Evolutionary conservation across 2,113 vertebrate genomes (phyloP).

Genomic region (Henicopernis longicauda): DNA sequence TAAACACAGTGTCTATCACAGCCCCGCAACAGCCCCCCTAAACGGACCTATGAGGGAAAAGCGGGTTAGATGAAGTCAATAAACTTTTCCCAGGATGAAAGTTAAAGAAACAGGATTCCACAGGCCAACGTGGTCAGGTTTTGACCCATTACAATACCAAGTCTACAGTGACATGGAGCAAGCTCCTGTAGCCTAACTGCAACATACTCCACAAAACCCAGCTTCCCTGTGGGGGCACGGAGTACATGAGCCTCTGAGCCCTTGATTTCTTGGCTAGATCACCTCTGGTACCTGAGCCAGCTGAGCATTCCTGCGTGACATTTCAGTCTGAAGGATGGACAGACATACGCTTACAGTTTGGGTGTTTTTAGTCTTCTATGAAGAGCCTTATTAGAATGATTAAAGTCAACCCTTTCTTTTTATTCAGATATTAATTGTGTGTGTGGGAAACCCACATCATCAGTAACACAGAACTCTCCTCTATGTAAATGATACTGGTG

Average conservation of each 20-base stretch:
- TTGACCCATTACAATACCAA: accelerated
- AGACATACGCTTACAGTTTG: not conserved
- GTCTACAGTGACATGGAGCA: accelerated
- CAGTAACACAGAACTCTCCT: not conserved
- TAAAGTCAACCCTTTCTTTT: not conserved
- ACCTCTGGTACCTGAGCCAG: not conserved
- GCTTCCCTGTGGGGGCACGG: accelerated
- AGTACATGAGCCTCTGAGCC: not conserved
- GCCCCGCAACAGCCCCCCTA: not conserved
- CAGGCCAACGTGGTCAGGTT: accelerated
- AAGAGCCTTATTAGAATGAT: not conserved
- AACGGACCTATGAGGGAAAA: not conserved
- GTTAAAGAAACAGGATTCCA: not conserved
- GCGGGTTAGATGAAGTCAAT: not conserved
- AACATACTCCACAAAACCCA: not conserved
- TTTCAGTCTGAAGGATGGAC: not conserved
- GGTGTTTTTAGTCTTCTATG: not conserved
- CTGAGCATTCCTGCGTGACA: not conserved
- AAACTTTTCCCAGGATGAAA: not conserved
- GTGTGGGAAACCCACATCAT: not conserved
- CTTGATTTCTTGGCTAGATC: not conserved
- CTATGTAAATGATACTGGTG: not conserved
- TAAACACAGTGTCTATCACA: not conserved
- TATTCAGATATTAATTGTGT: not conserved
- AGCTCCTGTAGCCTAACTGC: not conserved